Conservation (phyloP, 2,888 invertebrate species). For the Rhingia rostrata region DNA sequence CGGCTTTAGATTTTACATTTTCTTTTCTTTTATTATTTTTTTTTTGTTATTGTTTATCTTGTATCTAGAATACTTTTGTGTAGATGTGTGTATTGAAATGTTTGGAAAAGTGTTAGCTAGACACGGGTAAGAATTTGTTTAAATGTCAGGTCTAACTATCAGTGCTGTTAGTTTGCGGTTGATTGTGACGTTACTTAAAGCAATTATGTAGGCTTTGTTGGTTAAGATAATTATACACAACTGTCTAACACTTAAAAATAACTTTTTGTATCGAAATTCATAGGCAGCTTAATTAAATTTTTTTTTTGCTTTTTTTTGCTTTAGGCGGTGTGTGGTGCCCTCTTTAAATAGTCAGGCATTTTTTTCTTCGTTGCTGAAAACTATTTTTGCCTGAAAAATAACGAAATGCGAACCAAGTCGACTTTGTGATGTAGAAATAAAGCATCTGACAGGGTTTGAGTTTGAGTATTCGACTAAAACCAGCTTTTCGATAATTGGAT, state of each 20-base stretch:
- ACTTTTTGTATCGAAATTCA: background rate
- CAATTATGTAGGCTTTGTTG: background rate
- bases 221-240: too few species aligned
- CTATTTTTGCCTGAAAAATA: too few species aligned
- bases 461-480: too few species aligned
- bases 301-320: too few species aligned
- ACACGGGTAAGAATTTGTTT: background rate
- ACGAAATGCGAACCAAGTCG: too few species aligned
- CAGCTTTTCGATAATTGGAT: too few species aligned
- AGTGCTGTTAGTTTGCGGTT: background rate
- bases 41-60: background rate
- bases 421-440: too few species aligned
- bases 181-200: background rate
- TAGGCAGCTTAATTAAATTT: background rate
- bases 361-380: too few species aligned
- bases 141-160: constrained; percentile 76
- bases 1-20: constrained; percentile 9
- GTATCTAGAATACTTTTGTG: background rate
- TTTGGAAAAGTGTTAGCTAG: background rate
- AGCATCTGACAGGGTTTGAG: too few species aligned
- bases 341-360: too few species aligned
- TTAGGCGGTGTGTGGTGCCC: too few species aligned
- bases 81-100: background rate
- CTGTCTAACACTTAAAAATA: too few species aligned
- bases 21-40: background rate